Percentiles rank a stretch among this genome's conserved stretches.
Evolutionary conservation across 2,888 invertebrate species (phyloP).

Genomic region (Tipula confusa): DNA sequence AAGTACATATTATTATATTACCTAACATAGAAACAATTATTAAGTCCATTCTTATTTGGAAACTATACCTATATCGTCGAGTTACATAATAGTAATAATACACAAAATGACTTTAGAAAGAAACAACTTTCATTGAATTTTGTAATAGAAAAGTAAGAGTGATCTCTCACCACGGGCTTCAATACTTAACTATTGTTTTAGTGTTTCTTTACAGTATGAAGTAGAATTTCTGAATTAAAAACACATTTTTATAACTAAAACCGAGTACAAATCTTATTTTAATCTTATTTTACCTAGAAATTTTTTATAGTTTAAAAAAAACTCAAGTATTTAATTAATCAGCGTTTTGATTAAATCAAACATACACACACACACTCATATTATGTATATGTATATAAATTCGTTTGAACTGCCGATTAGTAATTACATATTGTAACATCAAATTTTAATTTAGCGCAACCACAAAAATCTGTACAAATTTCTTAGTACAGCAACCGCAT

Average conservation of each 20-base stretch:
- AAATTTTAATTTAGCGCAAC: not conserved
- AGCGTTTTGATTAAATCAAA: not conserved
- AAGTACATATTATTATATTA: not conserved
- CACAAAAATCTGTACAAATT: not conserved
- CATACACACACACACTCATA: too few species aligned
- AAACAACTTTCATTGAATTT: conserved; percentile 5
- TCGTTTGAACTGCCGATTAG: not conserved
- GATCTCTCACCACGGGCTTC: too few species aligned
- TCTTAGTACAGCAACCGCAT: not conserved
- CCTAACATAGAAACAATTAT: not conserved
- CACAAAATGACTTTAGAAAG: not conserved
- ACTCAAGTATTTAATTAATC: not conserved
- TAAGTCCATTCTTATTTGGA: not conserved
- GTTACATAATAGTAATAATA: not conserved
- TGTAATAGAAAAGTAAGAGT: not conserved
- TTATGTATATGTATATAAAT: too few species aligned
- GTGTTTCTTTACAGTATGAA: too few species aligned
- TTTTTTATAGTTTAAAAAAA: not conserved
- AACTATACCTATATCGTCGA: too few species aligned
- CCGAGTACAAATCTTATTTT: not conserved
- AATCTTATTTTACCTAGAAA: not conserved
- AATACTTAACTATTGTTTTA: too few species aligned
- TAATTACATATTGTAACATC: not conserved
- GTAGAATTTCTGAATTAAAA: too few species aligned
- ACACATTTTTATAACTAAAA: too few species aligned